A percentile compares a stretch with the other conserved stretches of the same genome.
These are phyloP conservation scores for Pheosia tremula DNA, from an alignment of 2,888 invertebrate species.

Conservation along the genomic window DNA sequence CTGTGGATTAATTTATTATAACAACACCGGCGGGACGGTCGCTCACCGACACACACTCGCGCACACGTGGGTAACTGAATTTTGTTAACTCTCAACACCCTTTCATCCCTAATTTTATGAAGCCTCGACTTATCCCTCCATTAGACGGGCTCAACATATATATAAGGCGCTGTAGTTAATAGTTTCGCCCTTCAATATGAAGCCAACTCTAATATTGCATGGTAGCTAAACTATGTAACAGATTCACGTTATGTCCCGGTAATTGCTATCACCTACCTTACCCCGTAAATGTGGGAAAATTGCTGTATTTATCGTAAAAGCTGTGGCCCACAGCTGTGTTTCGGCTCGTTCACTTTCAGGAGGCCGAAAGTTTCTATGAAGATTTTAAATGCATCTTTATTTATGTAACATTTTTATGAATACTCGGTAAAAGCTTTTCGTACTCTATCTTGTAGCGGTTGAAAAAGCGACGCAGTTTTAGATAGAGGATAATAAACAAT, in stretches of 20 bases:
- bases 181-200: slow-evolving; percentile 33
- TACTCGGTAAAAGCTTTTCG: neutral
- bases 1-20: neutral
- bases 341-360: neutral
- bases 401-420: slow-evolving; percentile 2
- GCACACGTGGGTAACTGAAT: slow-evolving; percentile 37
- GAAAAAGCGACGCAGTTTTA: neutral
- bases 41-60: slow-evolving; percentile 5
- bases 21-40: neutral
- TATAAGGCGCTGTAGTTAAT: slow-evolving; percentile 22
- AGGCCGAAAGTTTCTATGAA: neutral
- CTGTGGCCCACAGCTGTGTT: slow-evolving; percentile 24
- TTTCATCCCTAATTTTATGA: slow-evolving; percentile 52
- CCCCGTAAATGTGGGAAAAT: neutral
- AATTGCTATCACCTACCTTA: neutral
- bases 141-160: slow-evolving; percentile 34
- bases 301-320: slow-evolving; percentile 17
- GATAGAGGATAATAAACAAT: neutral
- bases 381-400: slow-evolving; percentile 1
- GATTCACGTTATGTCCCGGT: neutral
- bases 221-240: neutral
- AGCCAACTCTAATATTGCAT: slow-evolving; percentile 15
- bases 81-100: slow-evolving; percentile 46
- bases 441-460: neutral
- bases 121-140: slow-evolving; percentile 47